phyloP scores from a whole-genome alignment of 1,140 invertebrate species.

The Lerema accius region DNA sequence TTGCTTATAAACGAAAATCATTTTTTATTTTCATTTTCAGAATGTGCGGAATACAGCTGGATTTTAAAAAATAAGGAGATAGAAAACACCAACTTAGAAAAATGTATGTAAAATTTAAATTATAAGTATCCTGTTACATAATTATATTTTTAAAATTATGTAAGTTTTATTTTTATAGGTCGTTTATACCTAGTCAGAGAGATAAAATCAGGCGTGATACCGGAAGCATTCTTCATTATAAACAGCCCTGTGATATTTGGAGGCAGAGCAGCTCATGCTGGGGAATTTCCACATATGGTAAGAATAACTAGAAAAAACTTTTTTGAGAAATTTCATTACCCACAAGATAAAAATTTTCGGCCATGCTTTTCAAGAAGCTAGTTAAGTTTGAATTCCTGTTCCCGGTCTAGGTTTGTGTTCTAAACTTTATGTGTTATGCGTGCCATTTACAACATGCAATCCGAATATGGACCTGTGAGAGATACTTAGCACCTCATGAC shows the following conservation, averaged over 20 bases:
- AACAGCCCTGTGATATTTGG: conserved; percentile 19
- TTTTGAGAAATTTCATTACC: too few species aligned
- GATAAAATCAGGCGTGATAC: conserved; percentile 14
- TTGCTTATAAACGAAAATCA: too few species aligned
- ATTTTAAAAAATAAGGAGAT: conserved; percentile 1
- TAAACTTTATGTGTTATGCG: too few species aligned
- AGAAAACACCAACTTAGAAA: conserved; percentile 3
- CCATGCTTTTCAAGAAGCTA: too few species aligned
- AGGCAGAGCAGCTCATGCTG: conserved; percentile 3
- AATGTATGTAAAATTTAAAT: background rate
- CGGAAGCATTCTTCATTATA: conserved; percentile 26
- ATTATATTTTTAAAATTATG: too few species aligned
- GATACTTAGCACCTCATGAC: too few species aligned
- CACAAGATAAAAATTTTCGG: too few species aligned
- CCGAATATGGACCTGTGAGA: too few species aligned
- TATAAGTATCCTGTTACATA: too few species aligned
- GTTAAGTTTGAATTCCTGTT: too few species aligned
- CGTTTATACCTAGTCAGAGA: conserved; percentile 18
- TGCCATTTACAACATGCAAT: too few species aligned
- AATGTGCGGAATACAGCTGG: conserved; percentile 3
- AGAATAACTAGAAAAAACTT: background rate
- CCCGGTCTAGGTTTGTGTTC: too few species aligned
- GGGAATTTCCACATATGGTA: conserved; percentile 28
- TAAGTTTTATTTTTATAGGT: conserved; percentile 20
- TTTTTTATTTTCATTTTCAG: background rate